Conservation (phyloP, 1,140 invertebrate species). For the Periplaneta americana region DNA sequence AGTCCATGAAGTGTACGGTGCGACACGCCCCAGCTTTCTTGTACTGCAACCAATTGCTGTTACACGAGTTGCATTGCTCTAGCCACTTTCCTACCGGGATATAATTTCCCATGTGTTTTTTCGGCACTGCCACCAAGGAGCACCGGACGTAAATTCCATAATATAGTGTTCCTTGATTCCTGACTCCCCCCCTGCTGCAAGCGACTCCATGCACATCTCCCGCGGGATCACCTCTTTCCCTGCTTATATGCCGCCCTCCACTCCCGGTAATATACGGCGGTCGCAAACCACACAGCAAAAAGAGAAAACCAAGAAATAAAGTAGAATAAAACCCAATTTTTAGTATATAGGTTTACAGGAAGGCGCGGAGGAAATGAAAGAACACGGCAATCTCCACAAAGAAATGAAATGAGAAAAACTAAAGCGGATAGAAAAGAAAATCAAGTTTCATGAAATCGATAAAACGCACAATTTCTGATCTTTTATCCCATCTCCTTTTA, state of each 20-base stretch:
- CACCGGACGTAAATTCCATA: slow-evolving; percentile 7
- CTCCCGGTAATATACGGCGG: not conserved
- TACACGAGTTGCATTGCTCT: not conserved
- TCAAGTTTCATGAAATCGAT: slow-evolving; percentile 9
- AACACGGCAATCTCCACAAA: slow-evolving; percentile 6
- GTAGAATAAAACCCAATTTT: slow-evolving; percentile 9
- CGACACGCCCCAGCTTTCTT: not conserved
- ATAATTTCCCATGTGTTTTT: slow-evolving; percentile 14
- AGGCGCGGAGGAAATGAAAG: slow-evolving; percentile 6
- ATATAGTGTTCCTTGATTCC: slow-evolving; percentile 6
- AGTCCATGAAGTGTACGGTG: no score
- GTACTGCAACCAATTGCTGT: not conserved
- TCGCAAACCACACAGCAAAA: slow-evolving; percentile 1
- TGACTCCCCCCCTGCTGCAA: not conserved
- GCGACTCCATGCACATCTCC: not conserved
- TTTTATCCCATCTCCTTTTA: not conserved
- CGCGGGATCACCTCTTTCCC: not conserved
- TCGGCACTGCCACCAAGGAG: not conserved
- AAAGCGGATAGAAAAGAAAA: slow-evolving; percentile 5
- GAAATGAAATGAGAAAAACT: slow-evolving; percentile 11
- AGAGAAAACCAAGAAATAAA: not conserved
- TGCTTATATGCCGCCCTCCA: not conserved
- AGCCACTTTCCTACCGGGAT: not conserved
- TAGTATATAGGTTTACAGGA: not conserved
- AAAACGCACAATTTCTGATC: slow-evolving; percentile 1